These are phyloP conservation scores for Misgurnus mizolepis DNA, from an alignment of 2,113 vertebrate genomes.

Conservation along the genomic window DNA sequence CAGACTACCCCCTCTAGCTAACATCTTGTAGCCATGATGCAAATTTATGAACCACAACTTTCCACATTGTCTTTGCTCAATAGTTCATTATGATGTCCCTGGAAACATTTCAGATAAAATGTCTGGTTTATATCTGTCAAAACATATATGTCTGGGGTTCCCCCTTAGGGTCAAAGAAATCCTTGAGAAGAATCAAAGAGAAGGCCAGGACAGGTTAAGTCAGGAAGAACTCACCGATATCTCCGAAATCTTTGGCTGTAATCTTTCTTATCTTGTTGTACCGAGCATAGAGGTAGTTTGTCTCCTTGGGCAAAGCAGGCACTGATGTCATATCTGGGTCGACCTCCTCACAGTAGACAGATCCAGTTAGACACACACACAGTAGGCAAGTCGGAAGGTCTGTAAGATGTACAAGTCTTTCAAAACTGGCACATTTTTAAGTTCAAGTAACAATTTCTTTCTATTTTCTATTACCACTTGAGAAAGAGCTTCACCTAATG, in stretches of 20 bases:
- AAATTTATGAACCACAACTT: background rate
- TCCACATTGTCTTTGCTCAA: background rate
- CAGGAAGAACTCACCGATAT: constrained; percentile 81
- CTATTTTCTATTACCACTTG: background rate
- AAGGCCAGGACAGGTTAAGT: constrained; percentile 1
- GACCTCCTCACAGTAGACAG: constrained; percentile 95
- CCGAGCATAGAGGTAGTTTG: constrained; percentile 91
- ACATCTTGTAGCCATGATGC: background rate
- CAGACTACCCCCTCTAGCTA: background rate
- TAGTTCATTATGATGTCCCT: constrained; percentile 1
- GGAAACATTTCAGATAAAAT: constrained; percentile 8
- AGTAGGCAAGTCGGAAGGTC: constrained; percentile 91
- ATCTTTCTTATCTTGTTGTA: constrained; percentile 96
- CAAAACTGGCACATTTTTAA: background rate
- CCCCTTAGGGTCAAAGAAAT: background rate
- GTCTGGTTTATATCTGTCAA: background rate
- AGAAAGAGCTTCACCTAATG: constrained; percentile 60
- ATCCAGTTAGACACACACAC: constrained; percentile 93
- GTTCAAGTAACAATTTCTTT: background rate
- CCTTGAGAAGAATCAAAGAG: background rate
- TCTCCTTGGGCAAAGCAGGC: constrained; percentile 92
- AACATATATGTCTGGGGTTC: constrained; percentile 10
- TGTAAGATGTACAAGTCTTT: constrained; percentile 60
- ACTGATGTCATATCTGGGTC: constrained; percentile 80
- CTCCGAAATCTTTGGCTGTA: constrained; percentile 84